These are phyloP conservation scores for Drosophila cardini DNA, from an alignment of 1,140 invertebrate species.

Conservation along the genomic window DNA sequence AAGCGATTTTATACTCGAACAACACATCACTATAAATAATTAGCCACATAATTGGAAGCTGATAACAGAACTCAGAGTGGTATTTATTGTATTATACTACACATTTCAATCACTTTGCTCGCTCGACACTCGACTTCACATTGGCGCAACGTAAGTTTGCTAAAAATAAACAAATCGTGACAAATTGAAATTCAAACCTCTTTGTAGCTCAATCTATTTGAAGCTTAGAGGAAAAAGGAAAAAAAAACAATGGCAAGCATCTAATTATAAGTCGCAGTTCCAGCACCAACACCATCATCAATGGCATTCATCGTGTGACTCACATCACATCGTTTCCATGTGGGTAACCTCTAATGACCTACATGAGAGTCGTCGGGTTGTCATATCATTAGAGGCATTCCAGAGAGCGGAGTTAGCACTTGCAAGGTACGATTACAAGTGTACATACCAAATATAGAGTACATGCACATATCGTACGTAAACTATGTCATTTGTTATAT, in stretches of 20 bases:
- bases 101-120: neutral
- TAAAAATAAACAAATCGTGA: conserved; percentile 77
- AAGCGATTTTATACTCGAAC: too few relatives aligned
- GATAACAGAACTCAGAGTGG: neutral
- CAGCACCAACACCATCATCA: conserved; percentile 30
- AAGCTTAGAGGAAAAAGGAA: conserved; percentile 11
- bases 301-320: conserved; percentile 46
- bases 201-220: conserved; percentile 19
- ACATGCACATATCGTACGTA: neutral
- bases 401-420: conserved; percentile 37
- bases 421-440: conserved; percentile 25
- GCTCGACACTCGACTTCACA: neutral
- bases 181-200: conserved; percentile 46
- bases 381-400: conserved; percentile 20
- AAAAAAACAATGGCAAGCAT: conserved; percentile 57
- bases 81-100: neutral
- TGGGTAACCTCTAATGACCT: conserved; percentile 70
- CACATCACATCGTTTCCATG: conserved; percentile 31
- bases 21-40: neutral
- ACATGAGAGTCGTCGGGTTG: conserved; percentile 45
- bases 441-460: conserved; percentile 46
- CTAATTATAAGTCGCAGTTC: conserved; percentile 48
- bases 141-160: conserved; percentile 33
- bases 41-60: neutral
- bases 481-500: conserved; percentile 11